These are phyloP conservation scores for Elephantulus edwardii DNA, from an alignment of 2,113 vertebrate species.

Conservation along the genomic window DNA sequence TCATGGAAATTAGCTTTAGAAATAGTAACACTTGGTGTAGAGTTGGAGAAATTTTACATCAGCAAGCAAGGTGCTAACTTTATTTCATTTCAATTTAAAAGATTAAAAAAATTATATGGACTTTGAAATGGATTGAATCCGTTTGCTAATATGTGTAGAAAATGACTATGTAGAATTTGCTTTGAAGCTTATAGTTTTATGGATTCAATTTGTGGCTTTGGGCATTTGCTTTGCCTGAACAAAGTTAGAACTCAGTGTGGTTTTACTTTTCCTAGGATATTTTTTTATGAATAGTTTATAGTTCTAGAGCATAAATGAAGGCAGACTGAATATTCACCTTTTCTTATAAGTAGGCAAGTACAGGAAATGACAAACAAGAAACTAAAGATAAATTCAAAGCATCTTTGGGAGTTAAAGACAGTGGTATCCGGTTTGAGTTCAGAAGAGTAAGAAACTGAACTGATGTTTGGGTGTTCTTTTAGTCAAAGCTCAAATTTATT, in stretches of 20 bases:
- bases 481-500: background rate
- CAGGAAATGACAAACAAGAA: background rate
- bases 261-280: conserved; percentile 42
- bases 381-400: background rate
- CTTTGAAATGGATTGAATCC: conserved; percentile 75
- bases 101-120: conserved; percentile 57
- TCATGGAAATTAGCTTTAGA: background rate
- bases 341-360: conserved; percentile 50
- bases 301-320: conserved; percentile 66
- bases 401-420: background rate
- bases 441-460: background rate
- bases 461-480: background rate
- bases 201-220: conserved; percentile 76
- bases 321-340: conserved; percentile 16
- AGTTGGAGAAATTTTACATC: conserved; percentile 46
- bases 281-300: conserved; percentile 68
- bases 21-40: background rate
- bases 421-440: background rate
- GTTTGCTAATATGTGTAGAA: conserved; percentile 60
- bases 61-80: conserved; percentile 56
- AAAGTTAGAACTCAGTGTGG: conserved; percentile 53
- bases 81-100: conserved; percentile 73
- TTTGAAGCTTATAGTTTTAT: conserved; percentile 80
- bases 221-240: conserved; percentile 72
- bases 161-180: conserved; percentile 73